A percentile compares a stretch with the other conserved stretches of the same genome.
Conservation (phyloP, 2,888 invertebrate genomes). For the Clepsis dumicolana region DNA sequence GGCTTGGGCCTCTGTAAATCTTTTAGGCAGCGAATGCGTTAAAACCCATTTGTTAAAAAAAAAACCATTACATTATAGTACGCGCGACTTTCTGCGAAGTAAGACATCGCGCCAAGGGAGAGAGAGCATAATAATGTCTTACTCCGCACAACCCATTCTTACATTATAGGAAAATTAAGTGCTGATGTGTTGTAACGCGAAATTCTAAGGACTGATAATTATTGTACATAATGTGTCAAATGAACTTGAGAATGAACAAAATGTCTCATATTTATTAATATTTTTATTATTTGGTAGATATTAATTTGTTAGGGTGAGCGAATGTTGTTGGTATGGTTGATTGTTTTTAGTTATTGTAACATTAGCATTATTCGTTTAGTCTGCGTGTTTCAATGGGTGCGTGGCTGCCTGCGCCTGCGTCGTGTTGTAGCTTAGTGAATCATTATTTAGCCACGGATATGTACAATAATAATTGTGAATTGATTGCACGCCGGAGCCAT, state of each 20-base stretch:
- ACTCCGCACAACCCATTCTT: slow-evolving; percentile 59
- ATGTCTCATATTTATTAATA: slow-evolving; percentile 80
- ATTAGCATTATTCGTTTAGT: slow-evolving; percentile 56
- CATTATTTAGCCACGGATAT: not conserved
- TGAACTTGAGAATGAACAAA: slow-evolving; percentile 79
- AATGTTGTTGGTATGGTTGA: slow-evolving; percentile 75
- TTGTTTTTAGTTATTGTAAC: slow-evolving; percentile 69
- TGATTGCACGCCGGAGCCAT: slow-evolving; percentile 41
- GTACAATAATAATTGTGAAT: not conserved
- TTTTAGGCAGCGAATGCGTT: not conserved
- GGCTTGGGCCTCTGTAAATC: too few species aligned
- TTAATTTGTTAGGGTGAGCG: slow-evolving; percentile 66
- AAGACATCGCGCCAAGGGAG: slow-evolving; percentile 57
- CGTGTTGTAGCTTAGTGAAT: not conserved
- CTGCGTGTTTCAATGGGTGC: slow-evolving; percentile 55
- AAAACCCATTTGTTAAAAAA: not conserved
- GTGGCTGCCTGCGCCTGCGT: slow-evolving; percentile 33
- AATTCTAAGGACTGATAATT: slow-evolving; percentile 76
- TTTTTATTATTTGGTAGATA: slow-evolving; percentile 61
- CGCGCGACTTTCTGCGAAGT: not conserved
- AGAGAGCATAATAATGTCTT: slow-evolving; percentile 55
- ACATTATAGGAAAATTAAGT: slow-evolving; percentile 49
- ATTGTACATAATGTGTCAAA: slow-evolving; percentile 77
- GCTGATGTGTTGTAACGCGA: slow-evolving; percentile 55
- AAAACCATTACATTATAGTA: not conserved